A percentile compares a stretch with the other conserved stretches of the same genome.
Evolutionary conservation across 2,888 invertebrate genomes (phyloP).

Genomic region (Heterodera filipjevi): DNA sequence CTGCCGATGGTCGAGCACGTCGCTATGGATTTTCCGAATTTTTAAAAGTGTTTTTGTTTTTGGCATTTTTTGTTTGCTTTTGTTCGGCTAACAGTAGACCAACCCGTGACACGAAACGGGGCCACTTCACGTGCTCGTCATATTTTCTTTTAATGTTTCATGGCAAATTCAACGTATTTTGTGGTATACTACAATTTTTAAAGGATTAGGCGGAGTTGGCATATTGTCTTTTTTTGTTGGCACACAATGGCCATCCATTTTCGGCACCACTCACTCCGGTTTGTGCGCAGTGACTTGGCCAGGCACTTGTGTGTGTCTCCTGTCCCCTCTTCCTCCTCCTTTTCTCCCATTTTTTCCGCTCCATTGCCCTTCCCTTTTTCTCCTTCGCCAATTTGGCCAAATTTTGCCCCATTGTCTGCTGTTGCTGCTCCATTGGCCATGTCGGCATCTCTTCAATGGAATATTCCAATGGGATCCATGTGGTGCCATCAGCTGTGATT

Average conservation of each 20-base stretch:
- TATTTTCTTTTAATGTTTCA: too few species aligned
- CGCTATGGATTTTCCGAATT: conserved; percentile 6
- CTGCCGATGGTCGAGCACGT: not conserved
- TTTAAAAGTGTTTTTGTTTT: not conserved
- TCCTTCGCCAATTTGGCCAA: not conserved
- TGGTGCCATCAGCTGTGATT: not conserved
- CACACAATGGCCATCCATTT: not conserved
- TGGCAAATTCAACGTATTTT: too few species aligned
- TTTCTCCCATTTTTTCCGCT: not conserved
- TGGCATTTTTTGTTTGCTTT: too few species aligned
- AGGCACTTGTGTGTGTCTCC: not conserved
- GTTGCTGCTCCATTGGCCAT: conserved; percentile 1
- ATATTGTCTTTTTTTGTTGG: too few species aligned
- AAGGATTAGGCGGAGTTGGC: too few species aligned
- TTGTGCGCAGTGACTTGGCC: conserved; percentile 28
- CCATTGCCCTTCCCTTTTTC: not conserved
- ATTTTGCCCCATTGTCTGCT: not conserved
- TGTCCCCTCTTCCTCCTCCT: not conserved
- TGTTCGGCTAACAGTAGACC: not conserved
- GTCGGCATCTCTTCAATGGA: conserved; percentile 28
- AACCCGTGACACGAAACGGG: conserved; percentile 23
- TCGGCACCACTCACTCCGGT: conserved; percentile 13
- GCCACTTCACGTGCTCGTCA: conserved; percentile 20
- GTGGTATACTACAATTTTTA: too few species aligned
- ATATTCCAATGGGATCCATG: conserved; percentile 21